Percentiles rank a stretch among this genome's conserved stretches.
Evolutionary conservation across 1,140 invertebrate genomes (phyloP).

Genomic region (Drosophila parvula): DNA sequence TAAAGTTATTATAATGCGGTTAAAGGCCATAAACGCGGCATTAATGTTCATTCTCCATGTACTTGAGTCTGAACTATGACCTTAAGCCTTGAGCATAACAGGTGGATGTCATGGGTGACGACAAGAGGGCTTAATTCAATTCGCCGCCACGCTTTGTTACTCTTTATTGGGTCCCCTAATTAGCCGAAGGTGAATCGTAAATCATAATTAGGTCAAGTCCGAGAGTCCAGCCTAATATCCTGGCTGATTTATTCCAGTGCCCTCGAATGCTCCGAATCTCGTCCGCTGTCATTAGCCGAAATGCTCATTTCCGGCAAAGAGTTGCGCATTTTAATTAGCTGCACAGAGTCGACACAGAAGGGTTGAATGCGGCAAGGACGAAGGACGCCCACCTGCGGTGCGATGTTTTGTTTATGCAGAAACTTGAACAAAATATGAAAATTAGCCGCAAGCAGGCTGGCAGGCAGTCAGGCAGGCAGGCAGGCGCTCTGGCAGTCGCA

Average conservation of each 20-base stretch:
- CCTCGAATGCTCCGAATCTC: slow-evolving; percentile 53
- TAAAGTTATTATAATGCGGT: slow-evolving; percentile 83
- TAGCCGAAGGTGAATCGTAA: slow-evolving; percentile 7
- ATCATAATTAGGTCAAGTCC: slow-evolving; percentile 49
- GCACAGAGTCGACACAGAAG: slow-evolving; percentile 31
- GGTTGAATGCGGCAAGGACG: slow-evolving; percentile 5
- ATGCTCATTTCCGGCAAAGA: slow-evolving; percentile 81
- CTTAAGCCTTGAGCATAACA: slow-evolving; percentile 31
- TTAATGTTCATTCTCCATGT: slow-evolving; percentile 70
- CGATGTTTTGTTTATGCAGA: slow-evolving; percentile 72
- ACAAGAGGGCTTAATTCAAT: slow-evolving; percentile 22
- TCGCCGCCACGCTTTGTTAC: slow-evolving; percentile 1
- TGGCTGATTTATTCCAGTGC: slow-evolving; percentile 69
- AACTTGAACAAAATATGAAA: slow-evolving; percentile 75
- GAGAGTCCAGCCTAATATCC: slow-evolving; percentile 22
- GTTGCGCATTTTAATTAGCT: slow-evolving; percentile 81
- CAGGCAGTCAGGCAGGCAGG: slow-evolving; percentile 14
- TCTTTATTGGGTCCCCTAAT: not conserved
- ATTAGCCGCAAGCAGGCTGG: slow-evolving; percentile 49
- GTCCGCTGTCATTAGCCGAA: slow-evolving; percentile 71
- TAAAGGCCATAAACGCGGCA: slow-evolving; percentile 78
- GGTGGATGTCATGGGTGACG: slow-evolving; percentile 41
- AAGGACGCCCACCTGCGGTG: slow-evolving; percentile 60
- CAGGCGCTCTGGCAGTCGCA: slow-evolving; percentile 15
- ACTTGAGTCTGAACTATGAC: slow-evolving; percentile 62